Evolutionary conservation across 35 echinoderm and acorn worm species (phyloP), one percentile per base, ranked within the genome.

Genomic region (Antedon bifida): DNA sequence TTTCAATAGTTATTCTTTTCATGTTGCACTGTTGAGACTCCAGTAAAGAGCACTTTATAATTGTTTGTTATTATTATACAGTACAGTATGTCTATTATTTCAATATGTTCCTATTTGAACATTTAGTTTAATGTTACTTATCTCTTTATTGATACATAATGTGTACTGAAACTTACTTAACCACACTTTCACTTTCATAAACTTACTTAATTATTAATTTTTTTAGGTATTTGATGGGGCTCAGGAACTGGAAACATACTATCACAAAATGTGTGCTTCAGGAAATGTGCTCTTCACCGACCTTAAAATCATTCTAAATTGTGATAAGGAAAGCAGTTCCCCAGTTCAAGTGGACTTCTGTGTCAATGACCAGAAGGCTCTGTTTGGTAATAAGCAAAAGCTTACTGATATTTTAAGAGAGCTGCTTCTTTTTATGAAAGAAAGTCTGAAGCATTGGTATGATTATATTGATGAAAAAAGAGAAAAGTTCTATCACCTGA

Each of bases 301-400:
- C 7, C 64, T 74, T 35, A 85, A 76, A 39, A 75, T 75, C 5
- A 31, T 5, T 1, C 21, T 85, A 9, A 77, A 78, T 13, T 85
- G 84, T 45, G 74, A 42, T 7, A 0, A 85, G 19, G 0, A 3
- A 2, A 76, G 35, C 32, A 77, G 78, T 30, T 35, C 38, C 11
- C 76, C 84, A 29, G 84, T 85, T 3, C 74, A 75, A 19, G 74
- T 85, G 26, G 84, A 85, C 35, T 85, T 85, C 76, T 74, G 74
- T 39, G 74, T 36, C 30, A n/a, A 35, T n/a, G 26, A 85, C 0
- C 30, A 78, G 26, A 85, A 35, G 39, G 7, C 46, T 23, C 75
- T 77, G 0, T 11, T 36, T 30, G 75, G 84, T 30, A n/a, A n/a
- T n/a, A 76, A 35, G 5, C 36, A 76, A 31, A 4, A 32, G 3